phyloP scores from a whole-genome alignment of 2,888 invertebrate species.

The Pinctada fucata region DNA sequence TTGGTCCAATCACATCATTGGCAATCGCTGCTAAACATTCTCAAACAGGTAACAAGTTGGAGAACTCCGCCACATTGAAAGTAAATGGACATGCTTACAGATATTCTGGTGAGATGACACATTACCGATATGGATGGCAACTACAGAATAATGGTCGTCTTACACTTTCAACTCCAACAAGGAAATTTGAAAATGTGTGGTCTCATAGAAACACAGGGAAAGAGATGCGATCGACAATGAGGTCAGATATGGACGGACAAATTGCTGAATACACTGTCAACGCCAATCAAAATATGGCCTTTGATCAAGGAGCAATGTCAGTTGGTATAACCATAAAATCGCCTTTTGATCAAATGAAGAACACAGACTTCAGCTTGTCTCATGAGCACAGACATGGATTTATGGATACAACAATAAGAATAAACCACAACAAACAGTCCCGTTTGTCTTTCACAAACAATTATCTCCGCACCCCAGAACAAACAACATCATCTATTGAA shows the following conservation, averaged over 20 bases:
- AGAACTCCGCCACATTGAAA: conserved; percentile 33
- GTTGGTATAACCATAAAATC: conserved; percentile 49
- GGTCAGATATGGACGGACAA: conserved; percentile 47
- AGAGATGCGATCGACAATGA: conserved; percentile 45
- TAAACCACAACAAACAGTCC: too few relatives aligned
- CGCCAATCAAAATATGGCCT: conserved; percentile 46
- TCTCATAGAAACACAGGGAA: conserved; percentile 49
- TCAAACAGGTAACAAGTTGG: conserved; percentile 43
- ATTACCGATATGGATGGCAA: conserved; percentile 43
- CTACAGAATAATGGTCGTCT: conserved; percentile 57
- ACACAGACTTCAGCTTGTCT: conserved; percentile 47
- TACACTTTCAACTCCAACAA: conserved; percentile 47
- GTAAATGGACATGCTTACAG: conserved; percentile 46
- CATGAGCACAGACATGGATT: too few relatives aligned
- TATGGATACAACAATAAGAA: too few relatives aligned
- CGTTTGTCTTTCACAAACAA: too few relatives aligned
- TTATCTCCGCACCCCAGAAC: too few relatives aligned
- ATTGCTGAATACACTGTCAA: conserved; percentile 41
- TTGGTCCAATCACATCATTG: conserved; percentile 37
- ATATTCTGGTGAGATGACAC: conserved; percentile 49
- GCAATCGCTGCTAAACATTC: conserved; percentile 43
- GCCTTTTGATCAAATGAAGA: conserved; percentile 43
- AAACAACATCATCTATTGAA: too few relatives aligned
- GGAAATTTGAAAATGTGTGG: conserved; percentile 53
- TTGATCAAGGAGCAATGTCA: conserved; percentile 36